Evolutionary conservation across 2,888 invertebrate genomes (phyloP).

Genomic region (Melinaea menophilus): DNA sequence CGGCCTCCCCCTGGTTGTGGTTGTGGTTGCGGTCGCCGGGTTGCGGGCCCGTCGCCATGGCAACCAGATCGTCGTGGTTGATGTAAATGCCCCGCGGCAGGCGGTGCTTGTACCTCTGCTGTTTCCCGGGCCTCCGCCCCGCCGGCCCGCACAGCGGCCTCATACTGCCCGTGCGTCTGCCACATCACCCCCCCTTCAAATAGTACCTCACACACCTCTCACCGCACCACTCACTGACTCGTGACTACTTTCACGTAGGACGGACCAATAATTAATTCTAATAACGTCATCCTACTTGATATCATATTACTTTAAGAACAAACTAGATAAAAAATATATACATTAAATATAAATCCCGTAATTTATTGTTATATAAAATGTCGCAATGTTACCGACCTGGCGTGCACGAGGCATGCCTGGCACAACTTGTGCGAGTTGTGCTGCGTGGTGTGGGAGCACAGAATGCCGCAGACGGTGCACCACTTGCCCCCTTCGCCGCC

Average conservation of each 20-base stretch:
- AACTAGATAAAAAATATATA: background rate
- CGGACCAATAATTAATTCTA: background rate
- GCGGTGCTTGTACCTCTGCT: slow-evolving; percentile 84
- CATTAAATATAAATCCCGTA: slow-evolving; percentile 20
- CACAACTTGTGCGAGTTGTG: slow-evolving; percentile 76
- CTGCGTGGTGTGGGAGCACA: slow-evolving; percentile 71
- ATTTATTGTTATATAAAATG: slow-evolving; percentile 20
- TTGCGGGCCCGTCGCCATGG: slow-evolving; percentile 89
- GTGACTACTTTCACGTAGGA: background rate
- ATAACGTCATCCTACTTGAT: background rate
- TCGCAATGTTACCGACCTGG: slow-evolving; percentile 70
- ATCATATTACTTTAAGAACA: background rate
- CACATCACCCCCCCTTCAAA: slow-evolving; percentile 59
- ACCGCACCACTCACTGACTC: background rate
- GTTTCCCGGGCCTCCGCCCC: slow-evolving; percentile 76
- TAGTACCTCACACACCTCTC: slow-evolving; percentile 6
- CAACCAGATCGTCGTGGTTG: slow-evolving; percentile 96
- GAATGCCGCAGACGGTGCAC: slow-evolving; percentile 76
- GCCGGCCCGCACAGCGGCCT: slow-evolving; percentile 87
- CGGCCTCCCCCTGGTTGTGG: slow-evolving; percentile 84
- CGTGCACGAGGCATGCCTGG: slow-evolving; percentile 78
- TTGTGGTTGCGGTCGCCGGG: slow-evolving; percentile 76
- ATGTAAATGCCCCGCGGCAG: slow-evolving; percentile 98
- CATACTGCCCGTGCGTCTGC: slow-evolving; percentile 88
- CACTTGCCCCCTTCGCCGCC: slow-evolving; percentile 68